Percentiles rank a stretch among this genome's conserved stretches.
Evolutionary conservation across 2,113 vertebrate genomes (phyloP).

Genomic region (Prionailurus viverrinus): DNA sequence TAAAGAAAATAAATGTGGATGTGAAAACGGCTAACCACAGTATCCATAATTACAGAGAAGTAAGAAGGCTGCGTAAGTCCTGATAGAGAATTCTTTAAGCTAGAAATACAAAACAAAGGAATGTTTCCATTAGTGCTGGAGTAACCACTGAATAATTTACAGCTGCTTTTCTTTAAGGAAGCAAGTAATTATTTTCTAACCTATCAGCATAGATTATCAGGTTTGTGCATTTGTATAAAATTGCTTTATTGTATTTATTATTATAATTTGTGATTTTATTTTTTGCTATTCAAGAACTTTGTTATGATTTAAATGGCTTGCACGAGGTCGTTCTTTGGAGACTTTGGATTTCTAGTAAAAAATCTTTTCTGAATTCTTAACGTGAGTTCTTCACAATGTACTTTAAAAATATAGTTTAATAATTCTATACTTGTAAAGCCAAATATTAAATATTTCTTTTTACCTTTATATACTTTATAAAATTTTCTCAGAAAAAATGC

Average conservation of each 20-base stretch:
- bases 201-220: constrained; percentile 68
- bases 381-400: neutral
- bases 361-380: neutral
- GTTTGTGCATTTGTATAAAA: constrained; percentile 51
- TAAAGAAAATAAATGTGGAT: neutral
- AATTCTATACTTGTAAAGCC: neutral
- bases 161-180: constrained; percentile 54
- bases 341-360: constrained; percentile 8
- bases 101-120: constrained; percentile 49
- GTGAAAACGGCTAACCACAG: neutral
- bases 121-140: neutral
- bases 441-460: neutral
- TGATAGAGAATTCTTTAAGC: constrained; percentile 33
- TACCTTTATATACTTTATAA: neutral
- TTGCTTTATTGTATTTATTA: constrained; percentile 57
- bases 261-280: constrained; percentile 50
- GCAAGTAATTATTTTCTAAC: constrained; percentile 63
- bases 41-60: constrained; percentile 8
- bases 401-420: neutral
- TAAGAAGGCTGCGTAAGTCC: neutral
- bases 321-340: constrained; percentile 35
- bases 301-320: constrained; percentile 54
- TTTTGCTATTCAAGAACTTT: neutral
- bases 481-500: neutral
- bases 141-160: constrained; percentile 37